A percentile compares a stretch with the other conserved stretches of the same genome.
phyloP scores from a whole-genome alignment of 2,797 vertebrate species.

The Takifugu rubripes region DNA sequence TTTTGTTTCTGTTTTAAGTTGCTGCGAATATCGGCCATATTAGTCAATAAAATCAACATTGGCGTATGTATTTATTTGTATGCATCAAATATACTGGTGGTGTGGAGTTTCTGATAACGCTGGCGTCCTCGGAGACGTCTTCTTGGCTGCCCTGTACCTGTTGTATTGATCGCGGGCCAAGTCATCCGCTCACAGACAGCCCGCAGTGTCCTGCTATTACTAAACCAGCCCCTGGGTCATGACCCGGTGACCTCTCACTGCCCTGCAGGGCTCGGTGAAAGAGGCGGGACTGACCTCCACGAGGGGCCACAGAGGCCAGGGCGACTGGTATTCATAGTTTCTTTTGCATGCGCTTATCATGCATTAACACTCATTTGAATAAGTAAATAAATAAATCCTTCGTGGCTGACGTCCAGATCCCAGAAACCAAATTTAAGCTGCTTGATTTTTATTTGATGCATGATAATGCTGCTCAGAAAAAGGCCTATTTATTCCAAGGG shows the following conservation, averaged over 20 bases:
- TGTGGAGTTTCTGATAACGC: conserved; percentile 32
- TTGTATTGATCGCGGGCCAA: conserved; percentile 54
- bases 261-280: conserved; percentile 36
- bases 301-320: conserved; percentile 42
- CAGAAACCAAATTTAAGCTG: conserved; percentile 2
- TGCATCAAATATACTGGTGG: conserved; percentile 5
- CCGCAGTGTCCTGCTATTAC: conserved; percentile 65
- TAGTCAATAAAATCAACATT: not conserved
- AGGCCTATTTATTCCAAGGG: conserved; percentile 66
- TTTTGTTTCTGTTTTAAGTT: not conserved
- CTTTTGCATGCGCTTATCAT: conserved; percentile 74
- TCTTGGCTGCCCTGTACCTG: conserved; percentile 54
- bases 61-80: conserved; percentile 10
- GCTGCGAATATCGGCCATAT: conserved; percentile 1
- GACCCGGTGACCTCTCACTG: conserved; percentile 59
- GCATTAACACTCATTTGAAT: conserved; percentile 72
- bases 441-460: conserved; percentile 42
- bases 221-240: conserved; percentile 63
- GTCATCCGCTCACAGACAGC: conserved; percentile 48
- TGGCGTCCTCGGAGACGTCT: conserved; percentile 31
- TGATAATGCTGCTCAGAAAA: conserved; percentile 44
- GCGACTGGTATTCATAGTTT: conserved; percentile 62
- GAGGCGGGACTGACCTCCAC: conserved; percentile 48
- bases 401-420: conserved; percentile 15
- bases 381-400: conserved; percentile 27